Conservation (phyloP, 1,140 invertebrate genomes). For the Mamestra configurata region DNA sequence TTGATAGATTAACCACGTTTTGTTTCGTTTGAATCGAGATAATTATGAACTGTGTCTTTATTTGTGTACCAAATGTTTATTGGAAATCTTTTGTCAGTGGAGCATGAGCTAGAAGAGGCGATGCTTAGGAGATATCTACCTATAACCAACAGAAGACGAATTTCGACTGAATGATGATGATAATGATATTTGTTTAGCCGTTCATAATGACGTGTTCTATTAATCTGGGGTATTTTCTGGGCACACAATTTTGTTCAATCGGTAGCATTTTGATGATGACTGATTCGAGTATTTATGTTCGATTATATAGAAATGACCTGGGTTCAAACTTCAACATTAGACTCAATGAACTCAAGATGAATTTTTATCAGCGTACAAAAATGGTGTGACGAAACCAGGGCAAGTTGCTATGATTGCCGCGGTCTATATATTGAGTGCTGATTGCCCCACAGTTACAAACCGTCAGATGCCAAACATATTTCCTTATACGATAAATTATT, state of each 20-base stretch:
- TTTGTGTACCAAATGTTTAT: no score
- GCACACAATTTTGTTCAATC: no score
- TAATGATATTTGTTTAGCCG: no score
- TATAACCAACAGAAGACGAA: no score
- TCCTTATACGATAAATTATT: slow-evolving; percentile 11
- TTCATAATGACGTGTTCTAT: no score
- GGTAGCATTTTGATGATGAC: no score
- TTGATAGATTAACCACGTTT: background rate
- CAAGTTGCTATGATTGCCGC: slow-evolving; percentile 26
- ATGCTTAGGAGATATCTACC: no score
- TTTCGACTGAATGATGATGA: no score
- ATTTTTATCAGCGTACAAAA: slow-evolving; percentile 38
- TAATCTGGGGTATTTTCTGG: no score
- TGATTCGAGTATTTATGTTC: no score
- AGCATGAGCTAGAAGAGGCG: no score
- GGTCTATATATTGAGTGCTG: slow-evolving; percentile 7
- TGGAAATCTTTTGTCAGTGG: no score
- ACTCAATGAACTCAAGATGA: slow-evolving; percentile 6
- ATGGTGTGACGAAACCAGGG: slow-evolving; percentile 27
- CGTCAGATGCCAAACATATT: slow-evolving; percentile 17
- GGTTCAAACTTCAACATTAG: slow-evolving; percentile 4
- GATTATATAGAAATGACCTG: background rate
- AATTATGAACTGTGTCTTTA: background rate
- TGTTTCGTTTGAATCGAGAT: background rate
- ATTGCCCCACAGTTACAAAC: slow-evolving; percentile 15